phyloP scores from a whole-genome alignment of 2,797 vertebrate species.

The Mionectes olivaceus region DNA sequence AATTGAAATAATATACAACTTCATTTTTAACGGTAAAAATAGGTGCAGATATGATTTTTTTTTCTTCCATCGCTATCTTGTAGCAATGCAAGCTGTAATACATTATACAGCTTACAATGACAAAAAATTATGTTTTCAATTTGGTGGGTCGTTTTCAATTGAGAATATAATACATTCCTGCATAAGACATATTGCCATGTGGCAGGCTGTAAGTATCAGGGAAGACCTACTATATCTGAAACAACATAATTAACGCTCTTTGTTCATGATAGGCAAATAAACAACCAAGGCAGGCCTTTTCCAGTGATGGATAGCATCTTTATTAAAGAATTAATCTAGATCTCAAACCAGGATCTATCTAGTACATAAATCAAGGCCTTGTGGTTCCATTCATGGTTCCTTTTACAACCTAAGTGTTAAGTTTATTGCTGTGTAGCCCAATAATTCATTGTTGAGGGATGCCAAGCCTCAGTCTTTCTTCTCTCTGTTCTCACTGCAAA shows the following conservation, averaged over 20 bases:
- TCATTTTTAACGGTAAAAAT: not conserved
- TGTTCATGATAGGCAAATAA: constrained; percentile 61
- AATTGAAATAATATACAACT: not conserved
- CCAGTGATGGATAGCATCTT: constrained; percentile 55
- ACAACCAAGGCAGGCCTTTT: constrained; percentile 49
- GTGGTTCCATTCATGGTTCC: constrained; percentile 44
- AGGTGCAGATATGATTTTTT: not conserved
- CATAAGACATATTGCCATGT: constrained; percentile 30
- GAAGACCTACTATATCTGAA: constrained; percentile 46
- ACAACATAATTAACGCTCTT: constrained; percentile 61
- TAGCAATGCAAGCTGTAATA: not conserved
- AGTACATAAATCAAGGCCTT: constrained; percentile 51
- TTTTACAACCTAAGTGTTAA: constrained; percentile 45
- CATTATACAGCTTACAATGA: not conserved
- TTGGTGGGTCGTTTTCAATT: constrained; percentile 37
- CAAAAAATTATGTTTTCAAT: constrained; percentile 58
- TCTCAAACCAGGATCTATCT: constrained; percentile 37
- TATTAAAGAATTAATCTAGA: constrained; percentile 65
- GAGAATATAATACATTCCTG: constrained; percentile 43
- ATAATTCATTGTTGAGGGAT: constrained; percentile 29
- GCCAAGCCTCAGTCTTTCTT: not conserved
- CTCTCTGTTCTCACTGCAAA: not conserved
- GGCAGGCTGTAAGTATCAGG: constrained; percentile 34
- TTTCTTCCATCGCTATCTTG: not conserved
- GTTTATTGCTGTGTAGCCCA: constrained; percentile 27